phyloP scores from a whole-genome alignment of 1,140 invertebrate species.

The Drosophila subpulchrella region DNA sequence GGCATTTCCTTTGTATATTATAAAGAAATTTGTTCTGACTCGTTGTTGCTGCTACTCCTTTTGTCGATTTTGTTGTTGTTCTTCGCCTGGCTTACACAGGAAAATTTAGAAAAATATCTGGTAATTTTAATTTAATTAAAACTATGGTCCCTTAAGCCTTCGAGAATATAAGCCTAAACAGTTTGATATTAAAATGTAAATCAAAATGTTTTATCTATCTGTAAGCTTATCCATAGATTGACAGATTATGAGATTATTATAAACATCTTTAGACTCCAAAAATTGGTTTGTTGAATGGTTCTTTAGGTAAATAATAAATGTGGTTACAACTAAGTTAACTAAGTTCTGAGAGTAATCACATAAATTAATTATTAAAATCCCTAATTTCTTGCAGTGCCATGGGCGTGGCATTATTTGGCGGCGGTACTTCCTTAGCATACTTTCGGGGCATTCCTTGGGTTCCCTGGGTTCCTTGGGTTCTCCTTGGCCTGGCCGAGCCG shows the following conservation, averaged over 20 bases:
- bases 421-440: constrained; percentile 53
- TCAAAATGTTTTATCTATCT: not conserved
- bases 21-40: constrained; percentile 73
- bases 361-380: not conserved
- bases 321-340: not conserved
- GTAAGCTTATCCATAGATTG: too few species aligned
- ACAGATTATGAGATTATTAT: too few species aligned
- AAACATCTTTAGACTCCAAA: too few species aligned
- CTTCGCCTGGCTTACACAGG: constrained; percentile 23
- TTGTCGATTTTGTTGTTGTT: constrained; percentile 40
- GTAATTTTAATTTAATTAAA: constrained; percentile 2
- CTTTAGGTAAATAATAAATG: too few species aligned
- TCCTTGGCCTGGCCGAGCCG: constrained; percentile 19
- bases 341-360: not conserved
- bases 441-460: constrained; percentile 52
- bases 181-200: not conserved
- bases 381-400: constrained; percentile 11
- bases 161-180: not conserved
- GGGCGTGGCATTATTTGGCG: constrained; percentile 19
- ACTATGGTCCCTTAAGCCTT: not conserved
- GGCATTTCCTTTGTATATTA: constrained; percentile 81
- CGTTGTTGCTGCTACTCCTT: constrained; percentile 30
- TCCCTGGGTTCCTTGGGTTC: constrained; percentile 20
- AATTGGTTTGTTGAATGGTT: too few species aligned
- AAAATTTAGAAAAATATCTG: constrained; percentile 6